Conservation (phyloP, 2,113 vertebrate species). For the Toxostoma redivivum region DNA sequence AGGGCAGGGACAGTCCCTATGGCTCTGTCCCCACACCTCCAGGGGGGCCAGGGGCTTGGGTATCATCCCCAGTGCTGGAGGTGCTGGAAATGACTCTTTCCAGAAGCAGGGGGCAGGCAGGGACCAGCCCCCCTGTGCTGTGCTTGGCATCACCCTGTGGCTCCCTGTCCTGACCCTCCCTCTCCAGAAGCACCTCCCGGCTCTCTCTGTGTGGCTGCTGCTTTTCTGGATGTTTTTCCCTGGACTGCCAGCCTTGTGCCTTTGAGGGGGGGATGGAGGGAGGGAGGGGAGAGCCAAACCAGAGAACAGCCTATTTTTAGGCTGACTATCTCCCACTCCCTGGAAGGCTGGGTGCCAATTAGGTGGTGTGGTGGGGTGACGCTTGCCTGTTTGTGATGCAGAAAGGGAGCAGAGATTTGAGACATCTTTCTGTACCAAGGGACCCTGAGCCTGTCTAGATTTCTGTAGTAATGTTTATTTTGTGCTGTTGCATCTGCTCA, state of each 20-base stretch:
- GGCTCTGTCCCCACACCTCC: neutral
- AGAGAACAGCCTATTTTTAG: conserved; percentile 52
- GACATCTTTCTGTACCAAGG: neutral
- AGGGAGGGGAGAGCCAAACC: conserved; percentile 8
- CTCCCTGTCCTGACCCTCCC: neutral
- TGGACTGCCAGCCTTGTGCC: neutral
- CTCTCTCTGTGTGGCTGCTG: neutral
- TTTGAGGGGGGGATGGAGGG: neutral
- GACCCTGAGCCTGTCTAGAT: neutral
- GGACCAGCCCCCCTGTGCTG: rapidly evolving
- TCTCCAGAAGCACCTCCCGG: neutral
- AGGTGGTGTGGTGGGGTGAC: neutral
- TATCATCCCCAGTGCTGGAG: neutral
- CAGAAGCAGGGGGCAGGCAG: neutral
- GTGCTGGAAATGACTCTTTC: neutral
- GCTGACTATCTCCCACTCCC: conserved; percentile 51
- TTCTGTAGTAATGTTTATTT: neutral
- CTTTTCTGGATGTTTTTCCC: neutral
- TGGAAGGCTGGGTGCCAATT: conserved; percentile 29
- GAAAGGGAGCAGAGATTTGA: neutral
- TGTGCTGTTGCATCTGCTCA: neutral
- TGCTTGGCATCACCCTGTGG: rapidly evolving
- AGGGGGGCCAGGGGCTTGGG: rapidly evolving
- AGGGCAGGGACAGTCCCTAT: neutral
- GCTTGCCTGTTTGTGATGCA: neutral